Percentiles rank a stretch among this genome's conserved stretches.
These are phyloP conservation scores for Neocloeon triangulifer DNA, from an alignment of 1,140 invertebrate species.

Conservation along the genomic window DNA sequence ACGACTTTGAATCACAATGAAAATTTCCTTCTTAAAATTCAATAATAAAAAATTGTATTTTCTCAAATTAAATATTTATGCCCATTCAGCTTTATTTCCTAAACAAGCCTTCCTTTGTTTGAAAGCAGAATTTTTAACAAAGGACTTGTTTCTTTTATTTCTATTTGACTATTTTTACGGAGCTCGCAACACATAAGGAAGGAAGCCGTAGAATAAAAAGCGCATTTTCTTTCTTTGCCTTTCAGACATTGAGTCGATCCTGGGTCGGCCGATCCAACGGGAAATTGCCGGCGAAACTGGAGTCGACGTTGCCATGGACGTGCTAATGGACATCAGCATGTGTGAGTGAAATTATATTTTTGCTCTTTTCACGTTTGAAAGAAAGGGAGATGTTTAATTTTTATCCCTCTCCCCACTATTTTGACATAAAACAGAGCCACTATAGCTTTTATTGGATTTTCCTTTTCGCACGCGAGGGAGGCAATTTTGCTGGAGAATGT, in stretches of 20 bases:
- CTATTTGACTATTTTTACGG: background rate
- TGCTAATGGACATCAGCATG: conserved; percentile 30
- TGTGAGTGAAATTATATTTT: too few species aligned
- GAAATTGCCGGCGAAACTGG: conserved; percentile 36
- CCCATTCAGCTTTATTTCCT: background rate
- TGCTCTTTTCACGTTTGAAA: too few species aligned
- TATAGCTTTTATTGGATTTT: too few species aligned
- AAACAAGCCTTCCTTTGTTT: background rate
- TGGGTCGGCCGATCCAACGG: conserved; percentile 38
- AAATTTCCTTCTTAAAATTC: too few species aligned
- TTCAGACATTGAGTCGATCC: conserved; percentile 34
- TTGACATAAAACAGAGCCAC: too few species aligned
- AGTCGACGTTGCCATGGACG: conserved; percentile 33
- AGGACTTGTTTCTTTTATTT: background rate
- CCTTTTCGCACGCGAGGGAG: too few species aligned
- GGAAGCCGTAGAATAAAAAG: background rate
- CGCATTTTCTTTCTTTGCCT: too few species aligned
- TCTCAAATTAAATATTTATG: background rate
- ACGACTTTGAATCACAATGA: too few species aligned
- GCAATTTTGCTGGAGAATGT: too few species aligned
- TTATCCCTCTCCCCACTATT: too few species aligned
- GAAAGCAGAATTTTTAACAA: background rate
- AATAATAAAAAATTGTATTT: too few species aligned
- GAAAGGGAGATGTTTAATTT: too few species aligned
- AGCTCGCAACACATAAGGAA: background rate